Conservation (phyloP, 2,888 invertebrate genomes). For the Poecilus cupreus region DNA sequence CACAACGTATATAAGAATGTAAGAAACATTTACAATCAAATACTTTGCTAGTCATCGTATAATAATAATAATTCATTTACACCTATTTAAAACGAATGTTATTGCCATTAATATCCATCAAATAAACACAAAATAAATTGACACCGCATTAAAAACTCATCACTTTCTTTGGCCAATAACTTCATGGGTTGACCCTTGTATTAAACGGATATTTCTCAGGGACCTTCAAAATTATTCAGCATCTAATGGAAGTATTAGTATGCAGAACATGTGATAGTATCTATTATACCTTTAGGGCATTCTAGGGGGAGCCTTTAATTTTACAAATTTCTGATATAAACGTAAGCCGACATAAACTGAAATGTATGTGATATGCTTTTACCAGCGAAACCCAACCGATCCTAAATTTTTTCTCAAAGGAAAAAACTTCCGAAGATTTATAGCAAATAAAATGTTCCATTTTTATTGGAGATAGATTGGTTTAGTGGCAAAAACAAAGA, state of each 20-base stretch:
- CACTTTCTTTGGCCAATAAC: not conserved
- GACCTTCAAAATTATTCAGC: not conserved
- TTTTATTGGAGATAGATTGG: conserved; percentile 8
- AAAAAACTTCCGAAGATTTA: not conserved
- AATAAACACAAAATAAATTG: not conserved
- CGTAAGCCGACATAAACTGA: not conserved
- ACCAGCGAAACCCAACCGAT: not conserved
- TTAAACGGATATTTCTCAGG: not conserved
- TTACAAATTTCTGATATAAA: not conserved
- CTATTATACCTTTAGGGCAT: not conserved
- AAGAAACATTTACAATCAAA: too few species aligned
- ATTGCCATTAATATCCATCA: conserved; percentile 5
- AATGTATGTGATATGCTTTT: not conserved
- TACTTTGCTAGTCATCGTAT: not conserved
- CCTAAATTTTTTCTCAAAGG: not conserved
- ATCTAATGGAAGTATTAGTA: not conserved
- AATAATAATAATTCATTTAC: not conserved
- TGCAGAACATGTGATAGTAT: not conserved
- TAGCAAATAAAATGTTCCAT: not conserved
- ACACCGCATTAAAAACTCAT: not conserved
- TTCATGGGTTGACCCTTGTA: not conserved
- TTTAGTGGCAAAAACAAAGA: not conserved
- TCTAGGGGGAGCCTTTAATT: not conserved
- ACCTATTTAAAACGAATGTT: not conserved
- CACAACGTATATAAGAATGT: too few species aligned